A percentile compares a stretch with the other conserved stretches of the same genome.
phyloP scores from a whole-genome alignment of 2,113 vertebrate species.

The Setophaga petechia region DNA sequence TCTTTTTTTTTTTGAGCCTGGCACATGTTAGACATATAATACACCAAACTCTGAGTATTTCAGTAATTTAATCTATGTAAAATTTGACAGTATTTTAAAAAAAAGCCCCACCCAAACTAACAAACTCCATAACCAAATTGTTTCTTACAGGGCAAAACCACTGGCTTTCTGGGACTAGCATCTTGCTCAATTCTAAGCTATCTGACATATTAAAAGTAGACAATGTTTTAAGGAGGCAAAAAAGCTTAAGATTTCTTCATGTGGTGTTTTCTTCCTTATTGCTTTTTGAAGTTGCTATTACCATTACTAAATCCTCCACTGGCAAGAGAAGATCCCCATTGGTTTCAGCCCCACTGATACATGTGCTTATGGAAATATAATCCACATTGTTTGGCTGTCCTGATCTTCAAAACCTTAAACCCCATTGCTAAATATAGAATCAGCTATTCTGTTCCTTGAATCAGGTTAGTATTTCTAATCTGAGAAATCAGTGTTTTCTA shows the following conservation, averaged over 20 bases:
- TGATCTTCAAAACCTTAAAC: not conserved
- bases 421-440: not conserved
- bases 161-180: not conserved
- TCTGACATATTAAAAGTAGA: not conserved
- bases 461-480: not conserved
- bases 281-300: not conserved
- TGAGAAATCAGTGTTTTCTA: not conserved
- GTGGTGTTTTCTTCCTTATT: not conserved
- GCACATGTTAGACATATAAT: not conserved
- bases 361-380: not conserved
- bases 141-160: not conserved
- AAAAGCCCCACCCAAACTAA: no score
- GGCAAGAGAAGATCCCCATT: not conserved
- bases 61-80: not conserved
- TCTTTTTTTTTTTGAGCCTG: not conserved
- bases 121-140: not conserved
- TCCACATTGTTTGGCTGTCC: not conserved
- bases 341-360: not conserved
- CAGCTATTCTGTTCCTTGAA: not conserved
- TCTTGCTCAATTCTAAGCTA: not conserved
- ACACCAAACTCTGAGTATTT: not conserved
- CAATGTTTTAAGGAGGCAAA: not conserved
- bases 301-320: not conserved
- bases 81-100: not conserved
- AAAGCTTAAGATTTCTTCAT: not conserved